phyloP scores from a whole-genome alignment of 2,888 invertebrate genomes.

The Tuberolachnus salignus region DNA sequence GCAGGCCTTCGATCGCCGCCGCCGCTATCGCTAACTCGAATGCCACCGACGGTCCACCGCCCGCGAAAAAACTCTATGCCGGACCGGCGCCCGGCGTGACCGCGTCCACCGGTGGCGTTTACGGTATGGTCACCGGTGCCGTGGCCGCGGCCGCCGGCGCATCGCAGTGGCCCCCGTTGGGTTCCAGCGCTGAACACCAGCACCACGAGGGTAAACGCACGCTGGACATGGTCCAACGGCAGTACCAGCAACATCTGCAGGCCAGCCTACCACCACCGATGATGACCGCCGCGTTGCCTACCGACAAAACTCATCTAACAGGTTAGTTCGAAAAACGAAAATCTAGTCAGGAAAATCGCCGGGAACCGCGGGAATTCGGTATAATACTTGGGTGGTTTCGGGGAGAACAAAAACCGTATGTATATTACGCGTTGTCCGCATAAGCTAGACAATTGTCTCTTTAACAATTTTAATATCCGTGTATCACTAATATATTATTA shows the following conservation, averaged over 20 bases:
- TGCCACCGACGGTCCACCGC: slow-evolving; percentile 47
- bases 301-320: slow-evolving; percentile 42
- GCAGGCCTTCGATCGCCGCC: slow-evolving; percentile 59
- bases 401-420: too few relatives aligned
- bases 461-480: too few relatives aligned
- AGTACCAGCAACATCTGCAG: slow-evolving; percentile 50
- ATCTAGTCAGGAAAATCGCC: too few relatives aligned
- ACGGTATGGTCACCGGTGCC: slow-evolving; percentile 59
- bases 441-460: too few relatives aligned
- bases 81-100: slow-evolving; percentile 51
- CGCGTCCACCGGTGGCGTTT: slow-evolving; percentile 57
- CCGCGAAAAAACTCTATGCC: slow-evolving; percentile 51
- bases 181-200: slow-evolving; percentile 61
- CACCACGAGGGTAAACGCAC: slow-evolving; percentile 58
- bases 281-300: slow-evolving; percentile 49
- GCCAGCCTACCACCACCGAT: slow-evolving; percentile 59
- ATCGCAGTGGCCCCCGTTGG: slow-evolving; percentile 64
- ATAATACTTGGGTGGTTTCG: too few relatives aligned
- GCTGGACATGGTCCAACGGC: slow-evolving; percentile 42
- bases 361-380: too few relatives aligned
- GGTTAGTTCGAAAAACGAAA: slow-evolving; percentile 13
- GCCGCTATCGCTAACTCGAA: slow-evolving; percentile 58
- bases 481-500: too few relatives aligned
- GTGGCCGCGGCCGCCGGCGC: slow-evolving; percentile 57
- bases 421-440: too few relatives aligned